phyloP scores from a whole-genome alignment of 1,140 invertebrate species.

The Chelonus insularis region DNA sequence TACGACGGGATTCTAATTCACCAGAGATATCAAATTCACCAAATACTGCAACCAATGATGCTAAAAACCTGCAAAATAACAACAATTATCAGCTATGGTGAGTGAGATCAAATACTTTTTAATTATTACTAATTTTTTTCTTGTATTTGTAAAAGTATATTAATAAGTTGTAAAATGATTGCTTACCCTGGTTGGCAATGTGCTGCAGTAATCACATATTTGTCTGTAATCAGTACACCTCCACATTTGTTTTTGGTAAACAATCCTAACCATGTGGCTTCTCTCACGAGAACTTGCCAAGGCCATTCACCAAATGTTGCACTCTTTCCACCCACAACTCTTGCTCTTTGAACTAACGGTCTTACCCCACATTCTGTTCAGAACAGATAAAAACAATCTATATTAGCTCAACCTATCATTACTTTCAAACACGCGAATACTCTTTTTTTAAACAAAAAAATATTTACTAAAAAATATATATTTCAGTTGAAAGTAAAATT shows the following conservation, averaged over 20 bases:
- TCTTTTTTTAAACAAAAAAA: too few relatives aligned
- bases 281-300: conserved; percentile 90
- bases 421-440: too few relatives aligned
- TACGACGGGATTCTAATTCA: conserved; percentile 75
- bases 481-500: too few relatives aligned
- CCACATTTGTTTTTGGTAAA: conserved; percentile 97
- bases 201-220: conserved; percentile 87
- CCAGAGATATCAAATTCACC: conserved; percentile 89
- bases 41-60: conserved; percentile 85
- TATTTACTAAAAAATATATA: too few relatives aligned
- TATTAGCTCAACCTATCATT: too few relatives aligned
- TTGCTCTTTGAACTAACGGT: conserved; percentile 75
- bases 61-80: conserved; percentile 72
- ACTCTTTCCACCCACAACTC: conserved; percentile 89
- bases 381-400: not conserved
- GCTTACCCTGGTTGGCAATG: conserved; percentile 92
- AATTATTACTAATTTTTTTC: too few relatives aligned
- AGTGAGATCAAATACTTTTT: too few relatives aligned
- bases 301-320: conserved; percentile 87
- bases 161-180: conserved; percentile 6
- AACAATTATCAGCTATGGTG: not conserved
- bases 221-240: conserved; percentile 84
- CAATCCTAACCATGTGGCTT: conserved; percentile 89
- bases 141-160: too few relatives aligned
- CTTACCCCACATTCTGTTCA: conserved; percentile 83